Base-by-base conservation (phyloP, 35 echinoderm and acorn worm genomes). In the Diadema setosum region DNA sequence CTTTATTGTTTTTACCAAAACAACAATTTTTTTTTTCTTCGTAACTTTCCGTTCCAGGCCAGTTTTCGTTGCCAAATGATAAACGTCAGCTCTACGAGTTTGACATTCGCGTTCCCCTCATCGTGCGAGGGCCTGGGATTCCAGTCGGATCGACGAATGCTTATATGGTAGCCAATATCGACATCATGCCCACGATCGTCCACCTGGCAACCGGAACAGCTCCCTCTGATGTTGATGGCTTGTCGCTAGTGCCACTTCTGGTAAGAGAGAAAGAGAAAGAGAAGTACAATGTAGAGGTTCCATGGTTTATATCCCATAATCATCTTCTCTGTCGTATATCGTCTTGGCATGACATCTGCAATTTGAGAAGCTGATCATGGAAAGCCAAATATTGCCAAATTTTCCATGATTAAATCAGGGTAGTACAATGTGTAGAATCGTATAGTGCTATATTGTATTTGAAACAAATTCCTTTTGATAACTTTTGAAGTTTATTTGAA, bases 41-140 rank as follows among this genome's bases (percentile, higher is more conserved):
- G n/a, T n/a, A n/a, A n/a, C n/a, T n/a, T n/a, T 86, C 18, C 41
- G 27, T 80, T 34, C 34, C 81, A 99, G 96, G 96, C 29, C 96
- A 99, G 82, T 99, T 99, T 81, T 99, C 96, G 2, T 56, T 99
- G 14, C 96, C 96, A 4, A 94, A 91, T 42, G 96, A 98, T 36
- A 99, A 99, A 82, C 85, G 96, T 5, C 96, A 99, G 49, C 64
- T 99, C 42, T 99, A 99, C 56, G 96, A 99, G 44, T 99, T 99
- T 94, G 96, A 99, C 65, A 94, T 99, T 58, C 85, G 96, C 16
- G 90, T 99, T 4, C 96, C 96, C 2, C 90, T 99, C 5, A 86
- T 99, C 63, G 82, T 99, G 42, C 52, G 96, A 37, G 96, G 96
- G 5, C 96, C 96, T 20, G 90, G 90, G 3, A 88, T 99, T 7